phyloP scores from a whole-genome alignment of 2,797 vertebrate species.

The Sciurus carolinensis region DNA sequence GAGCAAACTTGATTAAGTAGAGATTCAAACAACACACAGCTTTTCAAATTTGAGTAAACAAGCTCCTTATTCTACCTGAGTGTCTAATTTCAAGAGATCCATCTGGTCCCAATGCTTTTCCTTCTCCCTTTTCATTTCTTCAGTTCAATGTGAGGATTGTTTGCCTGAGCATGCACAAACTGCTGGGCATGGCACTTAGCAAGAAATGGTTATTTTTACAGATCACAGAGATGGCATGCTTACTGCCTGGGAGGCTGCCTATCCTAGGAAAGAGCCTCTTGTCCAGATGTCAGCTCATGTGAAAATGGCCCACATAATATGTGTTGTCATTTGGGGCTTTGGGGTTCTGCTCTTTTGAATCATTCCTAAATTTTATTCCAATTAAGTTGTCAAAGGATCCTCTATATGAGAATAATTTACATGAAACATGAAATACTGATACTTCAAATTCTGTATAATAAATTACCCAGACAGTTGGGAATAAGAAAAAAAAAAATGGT shows the following conservation, averaged over 20 bases:
- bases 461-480: neutral
- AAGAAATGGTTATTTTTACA: constrained; percentile 54
- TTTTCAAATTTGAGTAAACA: constrained; percentile 60
- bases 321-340: neutral
- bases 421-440: neutral
- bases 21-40: constrained; percentile 14
- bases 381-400: neutral
- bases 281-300: constrained; percentile 59
- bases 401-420: constrained; percentile 10
- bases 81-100: constrained; percentile 44
- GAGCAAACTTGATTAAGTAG: neutral
- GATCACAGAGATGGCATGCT: constrained; percentile 35
- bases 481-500: neutral
- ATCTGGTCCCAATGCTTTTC: neutral
- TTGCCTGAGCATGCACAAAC: constrained; percentile 54
- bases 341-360: constrained; percentile 26
- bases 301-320: constrained; percentile 45
- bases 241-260: neutral
- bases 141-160: constrained; percentile 49
- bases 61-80: constrained; percentile 6
- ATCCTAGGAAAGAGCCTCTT: constrained; percentile 17
- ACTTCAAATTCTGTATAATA: neutral
- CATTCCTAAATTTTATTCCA: constrained; percentile 11
- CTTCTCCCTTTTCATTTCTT: neutral
- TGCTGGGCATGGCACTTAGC: constrained; percentile 44